Evolutionary conservation across 1,140 invertebrate species (phyloP), one percentile per base, ranked within the genome.

Genomic region (Metopolophium dirhodum): DNA sequence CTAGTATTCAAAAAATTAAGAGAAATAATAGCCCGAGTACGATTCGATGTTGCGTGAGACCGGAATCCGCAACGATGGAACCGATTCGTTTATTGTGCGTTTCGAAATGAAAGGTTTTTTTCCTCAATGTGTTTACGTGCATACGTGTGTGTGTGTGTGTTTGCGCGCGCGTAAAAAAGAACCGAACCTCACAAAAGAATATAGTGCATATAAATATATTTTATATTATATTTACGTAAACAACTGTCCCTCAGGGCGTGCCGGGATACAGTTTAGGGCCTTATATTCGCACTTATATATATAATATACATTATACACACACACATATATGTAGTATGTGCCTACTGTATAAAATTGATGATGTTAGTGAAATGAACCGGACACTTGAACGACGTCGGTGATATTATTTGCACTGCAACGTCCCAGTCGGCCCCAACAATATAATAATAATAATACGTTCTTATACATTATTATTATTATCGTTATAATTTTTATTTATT

Each of bases 1-100:
- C 68, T 92, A 85, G 91, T 57, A 86, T 93, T 93, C 91, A 93
- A 86, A 49, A 93, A 93, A 93, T 93, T 93, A 93, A 85, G 82
- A 93, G 91, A 93, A 93, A 93, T 92, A 93, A 93, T 93, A 57
- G 82, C n/a, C 47, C 7, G 82, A 41, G 47, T 83, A 83, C 68
- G 77, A 93, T 93, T 93, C 91, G 91, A 86, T 85, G 91, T 93
- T 93, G 91, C 91, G 91, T 93, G 91, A 93, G 91, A 93, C 91
- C 91, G 91, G 91, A 93, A 93, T 93, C 91, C 91, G 77, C 91
- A 47, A 93, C 49, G 91, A 93, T 93, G 91, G 77, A 92, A 92
- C 91, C 91, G 91, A 92, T 92, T 92, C 91, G 91, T 82, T 92
- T 83, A 92, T 92, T 92, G 91, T 92, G 68, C 88, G 35, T 89